These are phyloP conservation scores for Laupala kohalensis DNA, from an alignment of 1,140 invertebrate species.

Conservation along the genomic window DNA sequence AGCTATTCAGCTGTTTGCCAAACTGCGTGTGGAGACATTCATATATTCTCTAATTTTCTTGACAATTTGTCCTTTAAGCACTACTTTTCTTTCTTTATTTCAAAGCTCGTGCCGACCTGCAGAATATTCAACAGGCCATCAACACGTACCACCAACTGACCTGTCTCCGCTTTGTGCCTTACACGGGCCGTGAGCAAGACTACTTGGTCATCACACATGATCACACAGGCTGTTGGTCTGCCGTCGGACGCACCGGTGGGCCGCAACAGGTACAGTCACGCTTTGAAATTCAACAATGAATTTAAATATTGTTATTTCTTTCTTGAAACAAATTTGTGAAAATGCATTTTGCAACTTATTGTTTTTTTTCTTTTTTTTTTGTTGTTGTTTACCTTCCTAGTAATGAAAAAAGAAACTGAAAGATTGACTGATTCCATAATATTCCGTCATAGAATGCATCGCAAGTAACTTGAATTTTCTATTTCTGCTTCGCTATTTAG, in stretches of 20 bases:
- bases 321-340: no score
- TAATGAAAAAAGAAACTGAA: background rate
- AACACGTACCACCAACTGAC: constrained; percentile 53
- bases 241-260: constrained; percentile 55
- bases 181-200: constrained; percentile 40
- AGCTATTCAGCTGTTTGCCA: background rate
- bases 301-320: no score
- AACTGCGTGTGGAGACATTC: no score
- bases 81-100: constrained; percentile 11
- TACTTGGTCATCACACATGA: constrained; percentile 52
- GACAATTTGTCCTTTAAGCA: background rate
- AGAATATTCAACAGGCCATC: constrained; percentile 45
- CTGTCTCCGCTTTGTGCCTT: constrained; percentile 56
- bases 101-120: constrained; percentile 31
- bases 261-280: constrained; percentile 35
- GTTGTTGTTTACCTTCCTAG: background rate
- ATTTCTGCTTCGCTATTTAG: background rate
- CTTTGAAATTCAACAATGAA: no score
- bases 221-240: constrained; percentile 68
- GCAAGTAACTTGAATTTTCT: background rate
- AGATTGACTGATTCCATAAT: background rate
- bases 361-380: constrained; percentile 4
- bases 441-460: no score
- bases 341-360: no score
- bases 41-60: no score